phyloP scores from a whole-genome alignment of 1,140 invertebrate species.

The Danaus melanippus region DNA sequence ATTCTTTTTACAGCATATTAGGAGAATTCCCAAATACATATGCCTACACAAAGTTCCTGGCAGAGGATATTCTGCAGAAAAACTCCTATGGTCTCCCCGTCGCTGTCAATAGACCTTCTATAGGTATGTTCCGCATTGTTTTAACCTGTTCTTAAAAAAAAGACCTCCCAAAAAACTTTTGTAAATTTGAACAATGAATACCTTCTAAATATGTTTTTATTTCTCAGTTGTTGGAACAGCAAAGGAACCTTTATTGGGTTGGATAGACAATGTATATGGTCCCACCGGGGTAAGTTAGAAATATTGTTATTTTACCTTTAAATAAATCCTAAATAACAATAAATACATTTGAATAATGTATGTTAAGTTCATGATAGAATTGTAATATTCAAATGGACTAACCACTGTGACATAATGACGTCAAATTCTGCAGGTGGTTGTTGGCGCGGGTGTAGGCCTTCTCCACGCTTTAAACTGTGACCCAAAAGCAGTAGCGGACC shows the following conservation, averaged over 20 bases:
- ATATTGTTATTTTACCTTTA: too few relatives aligned
- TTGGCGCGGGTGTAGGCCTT: conserved; percentile 83
- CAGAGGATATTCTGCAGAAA: conserved; percentile 81
- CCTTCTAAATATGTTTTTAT: conserved; percentile 5
- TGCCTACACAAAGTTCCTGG: conserved; percentile 86
- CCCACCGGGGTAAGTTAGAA: conserved; percentile 80
- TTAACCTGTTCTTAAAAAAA: background rate
- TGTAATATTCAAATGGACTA: background rate
- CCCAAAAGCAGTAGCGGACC: conserved; percentile 77
- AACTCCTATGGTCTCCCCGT: conserved; percentile 80
- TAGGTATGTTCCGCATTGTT: conserved; percentile 68
- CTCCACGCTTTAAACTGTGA: conserved; percentile 80
- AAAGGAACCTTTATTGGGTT: conserved; percentile 82
- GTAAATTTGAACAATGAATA: background rate
- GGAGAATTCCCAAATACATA: conserved; percentile 89
- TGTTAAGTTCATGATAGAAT: background rate
- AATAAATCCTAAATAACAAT: too few relatives aligned
- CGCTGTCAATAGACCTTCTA: conserved; percentile 81
- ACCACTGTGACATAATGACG: too few relatives aligned
- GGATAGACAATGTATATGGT: conserved; percentile 96
- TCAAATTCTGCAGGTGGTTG: conserved; percentile 61
- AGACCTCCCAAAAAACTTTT: background rate
- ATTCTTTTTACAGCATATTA: conserved; percentile 72
- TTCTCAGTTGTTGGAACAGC: conserved; percentile 84
- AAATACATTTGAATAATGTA: too few relatives aligned